A percentile compares a stretch with the other conserved stretches of the same genome.
These are phyloP conservation scores for Pachyramphus minor DNA, from an alignment of 2,113 vertebrate genomes.

Conservation along the genomic window DNA sequence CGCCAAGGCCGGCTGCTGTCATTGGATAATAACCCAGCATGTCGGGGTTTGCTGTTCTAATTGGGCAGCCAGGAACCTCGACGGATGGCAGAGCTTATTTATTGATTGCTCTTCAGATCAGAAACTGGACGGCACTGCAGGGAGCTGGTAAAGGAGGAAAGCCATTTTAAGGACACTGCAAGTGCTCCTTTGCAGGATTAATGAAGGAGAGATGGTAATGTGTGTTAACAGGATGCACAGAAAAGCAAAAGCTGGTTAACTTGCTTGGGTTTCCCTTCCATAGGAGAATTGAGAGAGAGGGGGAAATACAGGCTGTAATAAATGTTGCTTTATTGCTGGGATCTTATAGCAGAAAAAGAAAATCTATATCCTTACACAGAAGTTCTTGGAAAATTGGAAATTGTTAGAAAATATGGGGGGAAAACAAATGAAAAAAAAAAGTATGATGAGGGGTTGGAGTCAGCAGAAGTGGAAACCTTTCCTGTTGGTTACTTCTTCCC, in stretches of 20 bases:
- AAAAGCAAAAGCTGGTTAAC: conserved; percentile 31
- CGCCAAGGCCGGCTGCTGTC: conserved; percentile 61
- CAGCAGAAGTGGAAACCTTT: not conserved
- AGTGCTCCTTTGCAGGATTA: conserved; percentile 56
- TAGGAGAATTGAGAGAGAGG: not conserved
- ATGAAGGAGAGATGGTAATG: not conserved
- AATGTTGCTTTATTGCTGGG: not conserved
- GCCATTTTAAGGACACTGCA: conserved; percentile 41
- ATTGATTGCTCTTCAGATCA: conserved; percentile 62
- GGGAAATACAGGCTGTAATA: not conserved
- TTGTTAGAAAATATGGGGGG: not conserved
- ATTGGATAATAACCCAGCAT: conserved; percentile 49
- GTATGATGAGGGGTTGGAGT: not conserved
- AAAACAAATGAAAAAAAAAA: not conserved
- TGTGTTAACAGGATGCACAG: not conserved
- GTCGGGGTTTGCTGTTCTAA: conserved; percentile 41
- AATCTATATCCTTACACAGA: not conserved
- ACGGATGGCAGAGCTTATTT: conserved; percentile 35
- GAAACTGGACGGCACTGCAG: conserved; percentile 39
- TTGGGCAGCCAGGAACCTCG: conserved; percentile 58
- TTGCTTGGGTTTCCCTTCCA: not conserved
- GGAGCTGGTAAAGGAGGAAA: conserved; percentile 37
- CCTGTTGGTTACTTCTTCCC: not conserved
- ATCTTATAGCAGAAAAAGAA: not conserved
- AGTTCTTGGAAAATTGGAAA: not conserved